Base-by-base conservation (phyloP, 2,113 vertebrate genomes). In the Chionomys nivalis region DNA sequence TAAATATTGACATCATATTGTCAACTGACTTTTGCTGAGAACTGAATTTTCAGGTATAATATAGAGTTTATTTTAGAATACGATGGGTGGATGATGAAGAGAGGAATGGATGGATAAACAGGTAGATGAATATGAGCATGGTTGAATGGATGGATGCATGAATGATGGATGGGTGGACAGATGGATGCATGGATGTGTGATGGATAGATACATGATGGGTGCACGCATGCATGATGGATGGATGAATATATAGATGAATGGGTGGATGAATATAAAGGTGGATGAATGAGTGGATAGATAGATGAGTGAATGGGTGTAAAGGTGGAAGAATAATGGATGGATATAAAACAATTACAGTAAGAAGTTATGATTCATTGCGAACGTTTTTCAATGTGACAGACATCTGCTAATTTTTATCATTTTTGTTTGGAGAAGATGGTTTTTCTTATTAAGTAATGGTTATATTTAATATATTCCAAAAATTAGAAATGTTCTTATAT, bases 351-450 rank as follows among this genome's bases (percentile, higher is more conserved):
- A 55, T 42, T 66, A 85, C 2, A 92, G 31, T 77, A 77, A 82
- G 89, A 61, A n/a, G 36, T 39, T 44, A 42, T 36, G 76, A 24
- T 24, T 86, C 19, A 44, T 9, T 47, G 1, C 39, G 76, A 85
- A 75, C 7, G 28, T 61, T 91, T 93, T 77, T 55, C 72, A 44
- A 5, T 87, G 55, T 65, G 42, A 85, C 36, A 9, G 26, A 31
- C 44, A 9, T 72, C 66, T 91, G 4, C 75, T 87, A 81, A 88
- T 90, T 92, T 95, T 90, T 19, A 79, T 65, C 33, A 31, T 52
- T 87, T 90, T 33, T 5, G 55, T 81, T 65, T 44, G 33, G 33
- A 55, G 6, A n/a, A 90, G 66, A 92, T 61, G 10, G 44, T 78
- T 7, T 91, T 31, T 87, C 68, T 96, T 91, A 76, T 47, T 26